Base-by-base conservation (phyloP, 1,140 invertebrate species). In the Cataglyphis hispanica region DNA sequence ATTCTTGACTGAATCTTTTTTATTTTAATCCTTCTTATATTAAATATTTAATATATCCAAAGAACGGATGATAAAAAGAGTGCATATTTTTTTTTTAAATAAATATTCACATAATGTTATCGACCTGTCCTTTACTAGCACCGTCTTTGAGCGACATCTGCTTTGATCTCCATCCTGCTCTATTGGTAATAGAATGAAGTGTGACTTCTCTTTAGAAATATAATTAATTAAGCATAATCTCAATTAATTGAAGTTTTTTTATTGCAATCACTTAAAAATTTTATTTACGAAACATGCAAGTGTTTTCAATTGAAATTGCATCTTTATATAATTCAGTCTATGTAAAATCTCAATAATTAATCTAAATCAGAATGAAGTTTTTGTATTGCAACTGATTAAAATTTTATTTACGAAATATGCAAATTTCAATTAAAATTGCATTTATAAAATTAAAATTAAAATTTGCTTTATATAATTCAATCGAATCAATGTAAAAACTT, bases 111-210 rank as follows among this genome's bases (percentile, higher is more conserved):
- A n/a, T 43, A 16, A 11, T 74, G 37, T 85, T 89, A 88, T 50
- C 74, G 75, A 80, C 84, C 7, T 31, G 25, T 8, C 56, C n/a
- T 31, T 13, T 34, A 66, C 27, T 34, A 27, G 16, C 16, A 27
- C 22, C 40, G 87, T 63, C 67, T 46, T 4, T 7, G 4, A 2
- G 88, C 87, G 88, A 83, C 87, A 89, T 89, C 88, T 89, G 84
- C 37, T 7, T 27, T 31, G 5, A 31, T 60, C 22, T 43, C 13
- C 13, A 56, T 25, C 11, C 25, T 19, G 34, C 27, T 34, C 31
- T 8, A 69, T 76, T 60, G 88, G 31, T 89, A 89, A 86, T 19
- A 22, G 10, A 6, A 27, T 46, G 25, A 37, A 46, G 22, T 1
- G 10, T 1, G 22, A 25, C 11, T 16, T 46, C 31, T 11, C 16